Base-by-base conservation (phyloP, 1,140 invertebrate species). In the Nephila pilipes region DNA sequence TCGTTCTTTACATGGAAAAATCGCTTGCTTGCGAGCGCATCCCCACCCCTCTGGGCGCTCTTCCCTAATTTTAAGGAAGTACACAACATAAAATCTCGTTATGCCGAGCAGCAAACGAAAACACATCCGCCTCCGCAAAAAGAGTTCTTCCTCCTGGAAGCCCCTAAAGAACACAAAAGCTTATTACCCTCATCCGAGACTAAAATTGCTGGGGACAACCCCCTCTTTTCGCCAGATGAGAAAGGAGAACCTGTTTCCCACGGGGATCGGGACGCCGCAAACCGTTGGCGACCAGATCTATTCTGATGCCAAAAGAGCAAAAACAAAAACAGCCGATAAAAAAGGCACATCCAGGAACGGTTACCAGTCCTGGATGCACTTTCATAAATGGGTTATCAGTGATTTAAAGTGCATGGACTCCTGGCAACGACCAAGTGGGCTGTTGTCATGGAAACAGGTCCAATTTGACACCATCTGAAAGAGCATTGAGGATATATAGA, bases 391-490 rank as follows among this genome's bases (percentile, higher is more conserved):
- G 57, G 85, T 87, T 87, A 87, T 55, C 85, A 58, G 29, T 63
- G 85, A 58, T 87, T 87, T 87, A 87, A 87, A 63, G 85, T 58
- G 57, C 25, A 38, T 36, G 57, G 85, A 46, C 85, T 57, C 22
- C 22, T 16, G 18, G 54, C 36, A 85, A 55, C 81, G 54, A 25
- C 8, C 85, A 60, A 63, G 80, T 54, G 25, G 22, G 12, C 22
- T 83, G 54, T 87, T 87, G 85, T 57, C 32, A 87, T 87, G 36
- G 85, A 22, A 63, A 87, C 85, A 60, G 32, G 85, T 60, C 58
- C 85, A 87, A 87, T 87, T 87, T 87, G 85, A 87, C 85, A 63
- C 85, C 55, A 63, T 38, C 55, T 75, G 69, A 75, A 75, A 36
- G 69, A 32, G 69, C 32, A 75, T 75, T 32, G 32, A n/a, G 63